These are phyloP conservation scores for Temnopleurus reevesii DNA, from an alignment of 53 echinoderm and acorn worm species.

Conservation along the genomic window DNA sequence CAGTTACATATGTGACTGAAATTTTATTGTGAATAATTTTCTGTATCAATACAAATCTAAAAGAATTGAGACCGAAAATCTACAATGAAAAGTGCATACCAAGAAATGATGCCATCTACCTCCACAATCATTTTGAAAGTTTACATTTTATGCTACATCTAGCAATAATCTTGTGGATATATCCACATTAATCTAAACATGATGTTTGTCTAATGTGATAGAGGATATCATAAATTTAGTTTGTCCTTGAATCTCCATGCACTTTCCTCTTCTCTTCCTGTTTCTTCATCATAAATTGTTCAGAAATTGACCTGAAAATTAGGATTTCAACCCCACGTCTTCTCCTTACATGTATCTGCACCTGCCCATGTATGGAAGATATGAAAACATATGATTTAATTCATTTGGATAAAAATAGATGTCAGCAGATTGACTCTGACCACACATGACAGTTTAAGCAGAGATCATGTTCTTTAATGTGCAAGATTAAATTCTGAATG, in stretches of 20 bases:
- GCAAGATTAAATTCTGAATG: not conserved
- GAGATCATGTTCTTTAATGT: constrained; percentile 11
- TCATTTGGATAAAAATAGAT: constrained; percentile 6
- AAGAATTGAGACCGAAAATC: no score
- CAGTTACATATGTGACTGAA: no score
- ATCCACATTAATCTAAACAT: not conserved
- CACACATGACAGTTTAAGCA: constrained; percentile 15
- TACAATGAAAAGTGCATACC: no score
- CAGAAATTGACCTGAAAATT: constrained; percentile 9
- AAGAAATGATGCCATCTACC: not conserved
- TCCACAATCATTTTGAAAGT: not conserved
- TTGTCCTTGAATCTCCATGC: constrained; percentile 14
- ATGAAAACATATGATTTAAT: constrained; percentile 17
- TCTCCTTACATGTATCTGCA: not conserved
- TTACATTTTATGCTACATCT: not conserved
- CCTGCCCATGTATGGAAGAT: not conserved
- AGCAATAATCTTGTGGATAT: not conserved
- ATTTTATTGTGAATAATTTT: no score
- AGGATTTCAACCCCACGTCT: not conserved
- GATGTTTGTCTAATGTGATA: constrained; percentile 7
- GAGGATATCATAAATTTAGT: not conserved
- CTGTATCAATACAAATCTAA: no score
- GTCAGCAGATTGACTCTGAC: not conserved
- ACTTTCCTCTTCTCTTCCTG: constrained; percentile 14
- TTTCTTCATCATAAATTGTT: constrained; percentile 32